A percentile compares a stretch with the other conserved stretches of the same genome.
phyloP scores from a whole-genome alignment of 2,797 vertebrate species.

The Psittacula derbiana region DNA sequence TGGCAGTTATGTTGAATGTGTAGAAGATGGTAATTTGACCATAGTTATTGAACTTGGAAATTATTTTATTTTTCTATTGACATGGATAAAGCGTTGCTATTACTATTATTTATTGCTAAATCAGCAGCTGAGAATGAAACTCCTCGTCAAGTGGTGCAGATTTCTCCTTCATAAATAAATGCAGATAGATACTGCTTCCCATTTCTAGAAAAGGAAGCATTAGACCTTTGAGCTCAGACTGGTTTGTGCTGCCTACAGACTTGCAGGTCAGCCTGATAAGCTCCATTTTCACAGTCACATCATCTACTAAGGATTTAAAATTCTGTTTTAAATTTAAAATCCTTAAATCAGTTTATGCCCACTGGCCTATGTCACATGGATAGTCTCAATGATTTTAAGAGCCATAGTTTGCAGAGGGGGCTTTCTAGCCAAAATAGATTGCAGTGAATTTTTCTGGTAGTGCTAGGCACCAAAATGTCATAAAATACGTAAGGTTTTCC shows the following conservation, averaged over 20 bases:
- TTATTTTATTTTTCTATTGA: not conserved
- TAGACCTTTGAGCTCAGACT: not conserved
- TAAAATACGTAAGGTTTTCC: not conserved
- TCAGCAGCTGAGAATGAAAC: not conserved
- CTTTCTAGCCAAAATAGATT: not conserved
- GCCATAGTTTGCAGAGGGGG: not conserved
- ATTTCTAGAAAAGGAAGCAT: not conserved
- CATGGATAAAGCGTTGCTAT: not conserved
- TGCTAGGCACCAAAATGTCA: not conserved
- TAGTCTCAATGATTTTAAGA: constrained; percentile 12
- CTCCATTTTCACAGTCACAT: constrained; percentile 29
- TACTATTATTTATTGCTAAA: not conserved
- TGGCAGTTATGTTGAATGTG: not conserved
- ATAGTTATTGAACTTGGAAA: not conserved
- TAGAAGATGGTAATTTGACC: not conserved
- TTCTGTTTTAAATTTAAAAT: constrained; percentile 51
- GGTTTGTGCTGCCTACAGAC: not conserved
- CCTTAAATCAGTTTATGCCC: constrained; percentile 47
- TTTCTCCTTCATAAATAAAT: not conserved
- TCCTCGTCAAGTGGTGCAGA: not conserved
- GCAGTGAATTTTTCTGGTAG: not conserved
- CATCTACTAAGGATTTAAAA: constrained; percentile 41
- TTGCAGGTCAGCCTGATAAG: constrained; percentile 8
- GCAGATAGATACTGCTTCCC: not conserved
- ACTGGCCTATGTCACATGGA: not conserved